phyloP scores from a whole-genome alignment of 2,797 vertebrate genomes.

The Sternarchorhynchus goeldii region DNA sequence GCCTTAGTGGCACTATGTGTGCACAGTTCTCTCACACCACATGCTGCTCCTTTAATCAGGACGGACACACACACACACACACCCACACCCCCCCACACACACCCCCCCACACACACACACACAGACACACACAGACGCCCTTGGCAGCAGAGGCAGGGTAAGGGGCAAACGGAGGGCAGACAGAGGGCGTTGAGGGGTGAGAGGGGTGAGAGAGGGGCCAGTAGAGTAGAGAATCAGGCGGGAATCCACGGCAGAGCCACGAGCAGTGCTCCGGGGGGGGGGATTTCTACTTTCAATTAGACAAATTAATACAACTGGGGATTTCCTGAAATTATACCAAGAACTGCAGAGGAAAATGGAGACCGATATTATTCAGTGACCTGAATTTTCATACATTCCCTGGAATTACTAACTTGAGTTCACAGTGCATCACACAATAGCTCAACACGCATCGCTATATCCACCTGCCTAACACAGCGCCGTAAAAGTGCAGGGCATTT shows the following conservation, averaged over 20 bases:
- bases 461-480: not conserved
- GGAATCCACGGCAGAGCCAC: slow-evolving; percentile 8
- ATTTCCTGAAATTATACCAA: slow-evolving; percentile 32
- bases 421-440: not conserved
- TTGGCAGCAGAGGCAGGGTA: slow-evolving; percentile 62
- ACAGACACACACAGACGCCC: not conserved
- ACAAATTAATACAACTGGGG: slow-evolving; percentile 38
- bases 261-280: slow-evolving; percentile 6
- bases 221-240: slow-evolving; percentile 29
- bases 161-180: slow-evolving; percentile 47
- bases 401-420: slow-evolving; percentile 3
- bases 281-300: slow-evolving; percentile 45
- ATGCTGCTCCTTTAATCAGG: slow-evolving; percentile 77
- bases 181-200: slow-evolving; percentile 30
- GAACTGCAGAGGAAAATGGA: slow-evolving; percentile 17
- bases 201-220: slow-evolving; percentile 43
- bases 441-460: not conserved
- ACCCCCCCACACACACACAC: slow-evolving; percentile 62
- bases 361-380: slow-evolving; percentile 14
- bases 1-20: slow-evolving; percentile 64
- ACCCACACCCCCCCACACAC: slow-evolving; percentile 61
- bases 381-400: slow-evolving; percentile 34
- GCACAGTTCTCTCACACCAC: slow-evolving; percentile 66
- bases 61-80: slow-evolving; percentile 70
- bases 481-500: no score